These are phyloP conservation scores for Bicyclus anynana DNA, from an alignment of 1,140 invertebrate species.

Conservation along the genomic window DNA sequence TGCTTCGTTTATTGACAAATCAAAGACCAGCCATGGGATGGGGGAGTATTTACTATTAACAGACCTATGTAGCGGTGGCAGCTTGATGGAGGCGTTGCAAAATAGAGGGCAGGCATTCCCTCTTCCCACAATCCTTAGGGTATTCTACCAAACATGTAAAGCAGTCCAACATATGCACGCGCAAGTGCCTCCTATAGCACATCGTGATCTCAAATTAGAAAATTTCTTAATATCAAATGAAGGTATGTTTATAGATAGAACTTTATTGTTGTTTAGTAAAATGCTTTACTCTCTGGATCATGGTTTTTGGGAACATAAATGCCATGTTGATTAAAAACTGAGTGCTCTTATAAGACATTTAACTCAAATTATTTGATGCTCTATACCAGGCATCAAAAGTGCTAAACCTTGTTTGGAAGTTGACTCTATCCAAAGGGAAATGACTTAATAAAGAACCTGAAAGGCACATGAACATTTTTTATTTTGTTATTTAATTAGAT, in stretches of 20 bases:
- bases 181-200: constrained; percentile 92
- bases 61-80: constrained; percentile 86
- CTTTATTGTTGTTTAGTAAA: too few species aligned
- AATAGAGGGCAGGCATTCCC: constrained; percentile 78
- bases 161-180: constrained; percentile 96
- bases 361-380: too few species aligned
- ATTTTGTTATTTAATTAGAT: too few species aligned
- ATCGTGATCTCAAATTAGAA: constrained; percentile 94
- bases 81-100: constrained; percentile 88
- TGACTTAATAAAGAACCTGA: too few species aligned
- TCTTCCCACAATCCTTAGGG: constrained; percentile 88
- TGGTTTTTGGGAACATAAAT: too few species aligned
- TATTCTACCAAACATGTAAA: constrained; percentile 94
- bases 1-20: constrained; percentile 85
- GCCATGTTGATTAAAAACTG: too few species aligned
- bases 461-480: too few species aligned
- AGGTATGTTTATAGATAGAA: constrained; percentile 47
- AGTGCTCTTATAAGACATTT: too few species aligned
- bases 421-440: too few species aligned
- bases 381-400: too few species aligned
- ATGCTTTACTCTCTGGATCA: too few species aligned
- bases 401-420: too few species aligned
- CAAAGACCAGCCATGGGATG: constrained; percentile 81
- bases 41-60: constrained; percentile 85
- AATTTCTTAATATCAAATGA: constrained; percentile 80